Evolutionary conservation across 2,797 vertebrate genomes (phyloP), one percentile per base, ranked within the genome.

Genomic region (Platalea minor): DNA sequence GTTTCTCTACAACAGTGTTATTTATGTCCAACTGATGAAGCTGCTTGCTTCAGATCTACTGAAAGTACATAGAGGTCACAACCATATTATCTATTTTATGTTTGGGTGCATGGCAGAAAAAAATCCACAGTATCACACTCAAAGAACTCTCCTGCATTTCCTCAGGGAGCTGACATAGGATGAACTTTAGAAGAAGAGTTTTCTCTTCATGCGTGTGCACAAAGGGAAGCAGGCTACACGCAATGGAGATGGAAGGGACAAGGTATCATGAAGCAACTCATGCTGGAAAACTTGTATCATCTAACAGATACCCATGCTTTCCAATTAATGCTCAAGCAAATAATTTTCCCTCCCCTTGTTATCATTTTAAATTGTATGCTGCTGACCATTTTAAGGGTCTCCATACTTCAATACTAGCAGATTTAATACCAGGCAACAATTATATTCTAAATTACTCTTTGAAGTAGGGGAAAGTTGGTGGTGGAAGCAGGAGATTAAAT

Each of bases 81-180:
- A 68, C 2, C 11, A 31, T 8, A 28, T 65, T 70, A 53, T 29
- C 51, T 26, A 11, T 41, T 60, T 60, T 33, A 50, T 51, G 8
- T 70, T 63, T 18, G 17, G 13, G 25, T 28, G 21, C 25, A 25
- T 2, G 3, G 48, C 26, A 85, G 29, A 19, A 80, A 41, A 46
- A 17, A 0, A 0, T 35, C 4, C 3, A 18, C 1, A 64, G 14
- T 48, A 69, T 12, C 25, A 23, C 9, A 4, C 11, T 50, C 15
- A 54, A 25, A 85, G 21, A 59, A 18, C 11, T 68, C 23, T 46
- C 35, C 37, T 31, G 21, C n/a, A 59, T 54, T 86, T 81, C 17
- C 33, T 75, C 43, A 85, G 9, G 9, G 10, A 95, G 35, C 20
- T 67, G 48, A 84, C 48, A 54, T 17, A 77, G 1, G 0, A 53